Conservation (phyloP, 1,140 invertebrate genomes). For the Leptonema lineaticorne region DNA sequence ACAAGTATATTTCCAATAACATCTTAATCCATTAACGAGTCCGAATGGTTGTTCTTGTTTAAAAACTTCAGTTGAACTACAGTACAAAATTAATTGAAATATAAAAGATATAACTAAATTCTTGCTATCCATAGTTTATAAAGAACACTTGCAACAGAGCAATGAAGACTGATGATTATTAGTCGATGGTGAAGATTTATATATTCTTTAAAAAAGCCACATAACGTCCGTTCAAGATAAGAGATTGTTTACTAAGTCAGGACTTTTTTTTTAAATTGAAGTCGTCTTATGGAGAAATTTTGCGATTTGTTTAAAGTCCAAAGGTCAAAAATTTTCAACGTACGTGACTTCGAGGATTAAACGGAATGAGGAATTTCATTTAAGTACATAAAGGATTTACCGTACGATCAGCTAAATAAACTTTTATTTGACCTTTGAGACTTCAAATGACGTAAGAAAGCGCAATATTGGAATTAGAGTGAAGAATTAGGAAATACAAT, state of each 20-base stretch:
- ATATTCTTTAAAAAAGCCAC: neutral
- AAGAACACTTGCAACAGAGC: neutral
- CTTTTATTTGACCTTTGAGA: too few relatives aligned
- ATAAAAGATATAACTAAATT: too few relatives aligned
- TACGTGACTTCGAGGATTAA: neutral
- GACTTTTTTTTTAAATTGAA: too few relatives aligned
- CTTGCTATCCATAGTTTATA: too few relatives aligned
- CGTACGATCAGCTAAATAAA: neutral
- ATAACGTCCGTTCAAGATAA: neutral
- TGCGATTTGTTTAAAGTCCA: neutral
- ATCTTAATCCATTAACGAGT: conserved; percentile 3
- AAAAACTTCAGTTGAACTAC: too few relatives aligned
- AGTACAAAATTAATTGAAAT: too few relatives aligned
- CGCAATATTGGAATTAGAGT: too few relatives aligned
- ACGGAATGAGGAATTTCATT: neutral
- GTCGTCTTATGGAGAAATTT: neutral
- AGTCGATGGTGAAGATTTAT: neutral
- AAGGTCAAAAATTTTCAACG: neutral
- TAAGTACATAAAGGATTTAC: neutral
- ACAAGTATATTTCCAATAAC: conserved; percentile 8
- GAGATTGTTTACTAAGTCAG: neutral
- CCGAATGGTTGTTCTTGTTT: too few relatives aligned
- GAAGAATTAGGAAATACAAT: neutral
- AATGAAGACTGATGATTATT: neutral
- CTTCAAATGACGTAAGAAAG: neutral